These are phyloP conservation scores for Sebastes fasciatus DNA, from an alignment of 2,113 vertebrate genomes.

Conservation along the genomic window DNA sequence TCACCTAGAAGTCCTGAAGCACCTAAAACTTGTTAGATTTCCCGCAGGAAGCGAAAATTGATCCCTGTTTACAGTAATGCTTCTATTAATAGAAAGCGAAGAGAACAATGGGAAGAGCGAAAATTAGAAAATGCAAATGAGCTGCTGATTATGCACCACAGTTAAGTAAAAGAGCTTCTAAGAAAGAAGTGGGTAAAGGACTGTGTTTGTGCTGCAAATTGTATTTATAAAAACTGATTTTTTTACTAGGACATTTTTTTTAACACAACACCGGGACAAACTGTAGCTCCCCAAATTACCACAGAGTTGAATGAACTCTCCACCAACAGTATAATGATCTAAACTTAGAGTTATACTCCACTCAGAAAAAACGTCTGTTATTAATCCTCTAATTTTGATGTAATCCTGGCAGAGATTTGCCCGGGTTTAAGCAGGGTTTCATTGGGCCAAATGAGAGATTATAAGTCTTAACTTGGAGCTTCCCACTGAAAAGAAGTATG, in stretches of 20 bases:
- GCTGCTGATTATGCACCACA: not conserved
- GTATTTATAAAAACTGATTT: not conserved
- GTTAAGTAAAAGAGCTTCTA: not conserved
- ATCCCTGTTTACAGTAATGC: not conserved
- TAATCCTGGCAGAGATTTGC: conserved; percentile 56
- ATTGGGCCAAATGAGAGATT: conserved; percentile 56
- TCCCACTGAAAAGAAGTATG: conserved; percentile 15
- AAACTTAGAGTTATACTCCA: conserved; percentile 21
- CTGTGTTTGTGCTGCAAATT: not conserved
- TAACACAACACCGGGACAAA: not conserved
- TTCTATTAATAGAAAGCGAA: not conserved
- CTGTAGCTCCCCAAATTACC: not conserved
- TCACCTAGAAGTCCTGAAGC: not conserved
- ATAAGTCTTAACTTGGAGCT: conserved; percentile 47
- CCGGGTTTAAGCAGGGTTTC: conserved; percentile 39
- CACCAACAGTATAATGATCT: conserved; percentile 18
- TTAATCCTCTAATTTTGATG: conserved; percentile 66
- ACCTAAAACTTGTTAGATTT: not conserved
- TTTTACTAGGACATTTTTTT: not conserved
- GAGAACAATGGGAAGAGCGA: not conserved
- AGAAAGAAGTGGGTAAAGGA: not conserved
- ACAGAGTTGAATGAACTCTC: not conserved
- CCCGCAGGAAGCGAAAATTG: not conserved
- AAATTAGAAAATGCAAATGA: not conserved
- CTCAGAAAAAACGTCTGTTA: conserved; percentile 28